Percentiles rank a stretch among this genome's conserved stretches.
phyloP scores from a whole-genome alignment of 1,140 invertebrate species.

The Nixonia krombeini region DNA sequence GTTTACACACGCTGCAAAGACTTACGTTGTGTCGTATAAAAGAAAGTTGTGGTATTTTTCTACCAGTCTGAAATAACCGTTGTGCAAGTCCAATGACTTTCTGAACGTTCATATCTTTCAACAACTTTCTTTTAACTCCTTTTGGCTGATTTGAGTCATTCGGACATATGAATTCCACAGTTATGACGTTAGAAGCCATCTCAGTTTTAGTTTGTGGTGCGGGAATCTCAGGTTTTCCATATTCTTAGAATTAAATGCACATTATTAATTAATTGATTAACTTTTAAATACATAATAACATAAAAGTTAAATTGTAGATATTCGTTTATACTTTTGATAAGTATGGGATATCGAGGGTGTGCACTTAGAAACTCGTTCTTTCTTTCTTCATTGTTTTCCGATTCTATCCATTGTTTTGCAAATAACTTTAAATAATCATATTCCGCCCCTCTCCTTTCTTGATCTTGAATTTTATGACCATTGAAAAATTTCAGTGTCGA shows the following conservation, averaged over 20 bases:
- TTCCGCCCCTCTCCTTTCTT: constrained; percentile 86
- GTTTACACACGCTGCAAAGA: no score
- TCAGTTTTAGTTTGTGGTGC: constrained; percentile 76
- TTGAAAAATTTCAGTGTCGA: constrained; percentile 77
- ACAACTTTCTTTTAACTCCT: constrained; percentile 78
- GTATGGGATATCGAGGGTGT: constrained; percentile 81
- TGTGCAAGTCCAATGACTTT: constrained; percentile 83
- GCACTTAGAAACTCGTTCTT: constrained; percentile 76
- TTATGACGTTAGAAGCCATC: constrained; percentile 81
- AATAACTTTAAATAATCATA: constrained; percentile 90
- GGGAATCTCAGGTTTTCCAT: constrained; percentile 83
- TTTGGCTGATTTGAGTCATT: constrained; percentile 73
- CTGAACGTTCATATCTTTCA: constrained; percentile 85
- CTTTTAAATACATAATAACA: no score
- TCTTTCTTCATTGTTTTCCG: constrained; percentile 66
- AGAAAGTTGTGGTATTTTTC: constrained; percentile 70
- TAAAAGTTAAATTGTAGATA: no score
- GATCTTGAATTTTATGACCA: constrained; percentile 76
- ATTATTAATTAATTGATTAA: neutral
- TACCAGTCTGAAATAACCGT: constrained; percentile 76
- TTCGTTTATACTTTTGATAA: constrained; percentile 72
- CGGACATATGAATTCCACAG: constrained; percentile 73
- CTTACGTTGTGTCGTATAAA: constrained; percentile 74
- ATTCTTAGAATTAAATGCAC: constrained; percentile 75
- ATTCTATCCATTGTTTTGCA: constrained; percentile 80